Conservation (phyloP, 2,888 invertebrate genomes). For the Dermolepida albohirtum region DNA sequence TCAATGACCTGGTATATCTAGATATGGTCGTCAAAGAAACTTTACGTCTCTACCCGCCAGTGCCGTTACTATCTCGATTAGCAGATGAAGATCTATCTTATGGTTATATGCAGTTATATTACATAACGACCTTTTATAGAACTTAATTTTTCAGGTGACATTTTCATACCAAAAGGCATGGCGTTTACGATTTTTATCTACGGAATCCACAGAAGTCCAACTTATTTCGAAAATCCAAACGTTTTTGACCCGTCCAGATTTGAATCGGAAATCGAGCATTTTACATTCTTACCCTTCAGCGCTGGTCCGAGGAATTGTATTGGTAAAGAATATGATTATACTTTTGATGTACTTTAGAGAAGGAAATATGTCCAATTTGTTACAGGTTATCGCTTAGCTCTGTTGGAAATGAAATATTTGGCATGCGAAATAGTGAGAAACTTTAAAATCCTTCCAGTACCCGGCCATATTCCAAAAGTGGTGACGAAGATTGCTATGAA, state of each 20-base stretch:
- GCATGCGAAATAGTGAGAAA: conserved; percentile 5
- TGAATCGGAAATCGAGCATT: not conserved
- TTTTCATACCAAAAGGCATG: not conserved
- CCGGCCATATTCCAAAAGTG: conserved; percentile 5
- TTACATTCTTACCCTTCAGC: conserved; percentile 2
- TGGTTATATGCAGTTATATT: not conserved
- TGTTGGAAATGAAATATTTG: conserved; percentile 9
- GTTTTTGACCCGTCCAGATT: not conserved
- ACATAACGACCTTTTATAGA: not conserved
- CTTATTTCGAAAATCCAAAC: not conserved
- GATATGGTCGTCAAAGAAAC: conserved; percentile 6
- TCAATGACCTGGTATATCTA: not conserved
- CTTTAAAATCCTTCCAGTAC: conserved; percentile 9
- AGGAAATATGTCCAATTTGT: no score
- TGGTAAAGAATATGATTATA: no score
- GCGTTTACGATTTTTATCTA: not conserved
- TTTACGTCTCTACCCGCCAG: not conserved
- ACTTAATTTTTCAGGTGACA: not conserved
- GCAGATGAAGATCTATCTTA: conserved; percentile 5
- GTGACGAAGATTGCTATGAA: not conserved
- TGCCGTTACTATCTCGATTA: not conserved
- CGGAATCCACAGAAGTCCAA: not conserved
- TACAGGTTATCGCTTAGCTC: conserved; percentile 18
- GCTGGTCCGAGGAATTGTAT: not conserved
- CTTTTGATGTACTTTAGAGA: no score